These are phyloP conservation scores for Sciurus vulgaris DNA, from an alignment of 2,797 vertebrate species.

Conservation along the genomic window DNA sequence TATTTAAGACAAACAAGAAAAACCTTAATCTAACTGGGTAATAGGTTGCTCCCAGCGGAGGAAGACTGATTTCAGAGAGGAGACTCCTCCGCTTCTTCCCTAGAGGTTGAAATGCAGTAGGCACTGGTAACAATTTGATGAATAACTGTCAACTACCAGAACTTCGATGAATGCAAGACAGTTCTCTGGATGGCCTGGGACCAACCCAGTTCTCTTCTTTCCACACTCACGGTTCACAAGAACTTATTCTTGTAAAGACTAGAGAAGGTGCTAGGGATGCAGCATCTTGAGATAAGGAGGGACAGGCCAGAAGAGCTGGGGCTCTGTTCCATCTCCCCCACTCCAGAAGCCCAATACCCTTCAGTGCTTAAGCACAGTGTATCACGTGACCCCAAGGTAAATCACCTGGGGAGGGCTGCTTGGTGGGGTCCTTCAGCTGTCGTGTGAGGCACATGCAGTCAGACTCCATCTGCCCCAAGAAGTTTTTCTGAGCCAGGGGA, in stretches of 20 bases:
- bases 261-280: background rate
- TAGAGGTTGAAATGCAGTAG: background rate
- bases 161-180: background rate
- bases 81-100: too few species aligned
- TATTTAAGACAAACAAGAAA: background rate
- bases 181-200: background rate
- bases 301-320: background rate
- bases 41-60: background rate
- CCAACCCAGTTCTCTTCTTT: background rate
- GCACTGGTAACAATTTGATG: background rate
- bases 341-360: background rate
- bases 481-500: background rate
- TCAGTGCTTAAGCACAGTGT: background rate
- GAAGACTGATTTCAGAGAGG: background rate
- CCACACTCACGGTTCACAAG: background rate
- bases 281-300: background rate
- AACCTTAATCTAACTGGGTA: background rate
- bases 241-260: background rate
- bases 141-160: background rate
- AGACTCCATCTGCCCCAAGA: background rate
- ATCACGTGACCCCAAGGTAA: background rate
- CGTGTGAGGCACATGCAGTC: too few species aligned
- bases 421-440: background rate
- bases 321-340: background rate
- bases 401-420: background rate